phyloP scores from a whole-genome alignment of 37 sponge, comb jelly and placozoan genomes.

The Trichoplax adhaerens region DNA sequence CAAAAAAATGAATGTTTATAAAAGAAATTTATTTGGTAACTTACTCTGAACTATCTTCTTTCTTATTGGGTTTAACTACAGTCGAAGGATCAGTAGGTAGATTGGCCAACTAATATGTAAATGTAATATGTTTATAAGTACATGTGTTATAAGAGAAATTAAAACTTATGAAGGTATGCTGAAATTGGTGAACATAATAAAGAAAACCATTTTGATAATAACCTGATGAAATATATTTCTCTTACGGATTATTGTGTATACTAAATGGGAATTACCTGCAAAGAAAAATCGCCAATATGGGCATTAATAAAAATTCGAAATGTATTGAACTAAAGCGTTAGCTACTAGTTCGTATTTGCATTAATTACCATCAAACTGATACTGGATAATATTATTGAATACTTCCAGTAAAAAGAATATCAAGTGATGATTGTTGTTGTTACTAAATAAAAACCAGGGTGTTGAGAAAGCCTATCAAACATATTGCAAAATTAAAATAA shows the following conservation, averaged over 20 bases:
- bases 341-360: too few species aligned
- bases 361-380: constrained; percentile 89
- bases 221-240: constrained; percentile 66
- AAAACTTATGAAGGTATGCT: too few species aligned
- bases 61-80: constrained; percentile 1
- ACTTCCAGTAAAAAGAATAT: constrained; percentile 87
- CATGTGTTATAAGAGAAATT: too few species aligned
- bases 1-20: too few species aligned
- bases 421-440: constrained; percentile 82
- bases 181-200: not conserved
- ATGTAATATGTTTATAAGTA: too few species aligned
- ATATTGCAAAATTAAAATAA: too few species aligned
- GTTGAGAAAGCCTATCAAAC: constrained; percentile 69
- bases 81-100: constrained; percentile 37
- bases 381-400: constrained; percentile 92
- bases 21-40: too few species aligned
- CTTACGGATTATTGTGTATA: constrained; percentile 70
- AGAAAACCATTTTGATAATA: not conserved
- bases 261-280: constrained; percentile 71
- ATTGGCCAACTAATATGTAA: constrained; percentile 26
- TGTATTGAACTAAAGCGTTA: too few species aligned
- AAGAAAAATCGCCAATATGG: not conserved
- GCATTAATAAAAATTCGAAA: too few species aligned
- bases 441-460: constrained; percentile 87
- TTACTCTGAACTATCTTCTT: not conserved